phyloP scores from a whole-genome alignment of 2,797 vertebrate genomes.

The Sphaeramia orbicularis region DNA sequence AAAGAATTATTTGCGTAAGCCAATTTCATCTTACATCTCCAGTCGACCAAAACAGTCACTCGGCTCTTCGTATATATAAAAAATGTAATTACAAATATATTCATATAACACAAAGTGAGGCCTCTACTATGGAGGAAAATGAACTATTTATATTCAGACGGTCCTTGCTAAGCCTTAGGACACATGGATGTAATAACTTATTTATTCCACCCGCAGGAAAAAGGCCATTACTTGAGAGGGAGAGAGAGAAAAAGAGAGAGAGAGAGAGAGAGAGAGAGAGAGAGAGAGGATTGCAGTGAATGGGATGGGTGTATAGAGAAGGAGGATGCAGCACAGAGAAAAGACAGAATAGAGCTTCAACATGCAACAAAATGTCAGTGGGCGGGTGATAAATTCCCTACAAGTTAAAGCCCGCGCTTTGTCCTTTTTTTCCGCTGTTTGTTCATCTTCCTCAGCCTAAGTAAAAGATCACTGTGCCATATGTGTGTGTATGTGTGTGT shows the following conservation, averaged over 20 bases:
- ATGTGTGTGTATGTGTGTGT: slow-evolving; percentile 29
- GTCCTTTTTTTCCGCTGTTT: slow-evolving; percentile 54
- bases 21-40: slow-evolving; percentile 65
- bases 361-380: slow-evolving; percentile 67
- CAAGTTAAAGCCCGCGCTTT: slow-evolving; percentile 61
- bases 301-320: slow-evolving; percentile 3
- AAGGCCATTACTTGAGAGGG: slow-evolving; percentile 64
- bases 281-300: slow-evolving; percentile 10
- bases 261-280: not conserved
- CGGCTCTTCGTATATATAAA: slow-evolving; percentile 41
- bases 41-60: slow-evolving; percentile 66
- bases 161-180: slow-evolving; percentile 71
- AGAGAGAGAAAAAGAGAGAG: not conserved
- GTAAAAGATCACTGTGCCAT: slow-evolving; percentile 58
- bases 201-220: slow-evolving; percentile 72
- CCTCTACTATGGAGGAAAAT: slow-evolving; percentile 57
- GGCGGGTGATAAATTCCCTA: slow-evolving; percentile 61
- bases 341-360: slow-evolving; percentile 49
- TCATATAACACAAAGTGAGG: slow-evolving; percentile 52
- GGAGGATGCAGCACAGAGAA: not conserved
- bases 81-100: slow-evolving; percentile 70
- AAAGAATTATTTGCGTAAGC: slow-evolving; percentile 56
- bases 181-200: slow-evolving; percentile 73
- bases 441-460: slow-evolving; percentile 53
- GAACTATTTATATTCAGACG: slow-evolving; percentile 76